A percentile compares a stretch with the other conserved stretches of the same genome.
Conservation (phyloP, 1,140 invertebrate genomes). For the Polypedilum vanderplanki region DNA sequence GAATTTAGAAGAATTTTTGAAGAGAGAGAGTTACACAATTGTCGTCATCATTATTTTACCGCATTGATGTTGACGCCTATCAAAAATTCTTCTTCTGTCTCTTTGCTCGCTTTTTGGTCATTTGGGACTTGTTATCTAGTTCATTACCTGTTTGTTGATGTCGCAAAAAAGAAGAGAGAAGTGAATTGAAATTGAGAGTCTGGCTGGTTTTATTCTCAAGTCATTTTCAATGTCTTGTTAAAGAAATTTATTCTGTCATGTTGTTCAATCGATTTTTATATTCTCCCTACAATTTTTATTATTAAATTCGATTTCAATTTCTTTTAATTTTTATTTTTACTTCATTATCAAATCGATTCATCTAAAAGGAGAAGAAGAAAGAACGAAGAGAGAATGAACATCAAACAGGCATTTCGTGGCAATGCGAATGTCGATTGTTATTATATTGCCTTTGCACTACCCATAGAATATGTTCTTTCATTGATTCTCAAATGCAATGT, state of each 20-base stretch:
- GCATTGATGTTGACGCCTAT: not conserved
- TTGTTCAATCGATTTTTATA: not conserved
- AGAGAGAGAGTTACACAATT: not conserved
- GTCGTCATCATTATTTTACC: not conserved
- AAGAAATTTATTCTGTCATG: slow-evolving; percentile 12
- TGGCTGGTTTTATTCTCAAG: not conserved
- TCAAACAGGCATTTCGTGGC: slow-evolving; percentile 16
- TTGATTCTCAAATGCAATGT: slow-evolving; percentile 15
- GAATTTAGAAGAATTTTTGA: not conserved
- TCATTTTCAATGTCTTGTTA: not conserved
- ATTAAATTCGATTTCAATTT: not conserved
- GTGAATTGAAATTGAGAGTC: not conserved
- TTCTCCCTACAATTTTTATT: not conserved
- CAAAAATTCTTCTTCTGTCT: not conserved
- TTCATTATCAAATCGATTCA: slow-evolving; percentile 10
- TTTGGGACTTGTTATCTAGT: slow-evolving; percentile 27
- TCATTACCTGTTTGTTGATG: slow-evolving; percentile 16
- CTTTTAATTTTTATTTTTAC: slow-evolving; percentile 20
- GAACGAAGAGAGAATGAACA: not conserved
- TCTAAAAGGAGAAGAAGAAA: not conserved
- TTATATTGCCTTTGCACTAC: not conserved
- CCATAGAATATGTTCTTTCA: not conserved
- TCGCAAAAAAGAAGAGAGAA: slow-evolving; percentile 44
- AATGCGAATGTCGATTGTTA: slow-evolving; percentile 8
- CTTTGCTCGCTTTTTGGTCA: not conserved